These are phyloP conservation scores for Dicycla oo DNA, from an alignment of 2,888 invertebrate genomes.

Conservation along the genomic window DNA sequence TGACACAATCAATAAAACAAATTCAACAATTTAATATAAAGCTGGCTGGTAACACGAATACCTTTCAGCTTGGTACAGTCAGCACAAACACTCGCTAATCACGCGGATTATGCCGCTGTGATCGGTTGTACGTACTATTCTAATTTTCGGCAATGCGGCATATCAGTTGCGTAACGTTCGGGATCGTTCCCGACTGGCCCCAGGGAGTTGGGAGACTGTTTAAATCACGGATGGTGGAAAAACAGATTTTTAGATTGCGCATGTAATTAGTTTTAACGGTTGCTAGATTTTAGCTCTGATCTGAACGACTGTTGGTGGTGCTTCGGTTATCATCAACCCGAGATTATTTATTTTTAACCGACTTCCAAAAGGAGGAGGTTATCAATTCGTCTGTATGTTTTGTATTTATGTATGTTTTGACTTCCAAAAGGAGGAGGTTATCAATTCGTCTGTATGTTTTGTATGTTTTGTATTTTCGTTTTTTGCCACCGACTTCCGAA, in stretches of 20 bases:
- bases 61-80: slow-evolving; percentile 43
- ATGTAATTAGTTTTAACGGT: slow-evolving; percentile 25
- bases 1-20: slow-evolving; percentile 38
- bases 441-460: too few relatives aligned
- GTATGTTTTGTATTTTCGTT: too few relatives aligned
- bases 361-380: too few relatives aligned
- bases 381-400: too few relatives aligned
- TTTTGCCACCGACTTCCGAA: too few relatives aligned
- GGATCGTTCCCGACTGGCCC: slow-evolving; percentile 26
- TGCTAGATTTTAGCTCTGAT: neutral
- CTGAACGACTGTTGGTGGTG: too few relatives aligned
- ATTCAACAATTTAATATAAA: slow-evolving; percentile 29
- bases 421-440: too few relatives aligned
- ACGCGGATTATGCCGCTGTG: slow-evolving; percentile 46
- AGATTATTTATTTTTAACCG: neutral
- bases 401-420: too few relatives aligned
- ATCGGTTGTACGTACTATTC: slow-evolving; percentile 46
- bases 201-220: slow-evolving; percentile 3
- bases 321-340: too few relatives aligned
- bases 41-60: slow-evolving; percentile 11
- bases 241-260: slow-evolving; percentile 24
- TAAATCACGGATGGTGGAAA: slow-evolving; percentile 16
- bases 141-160: slow-evolving; percentile 61
- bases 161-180: slow-evolving; percentile 51
- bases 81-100: slow-evolving; percentile 46